phyloP scores from a whole-genome alignment of 2,113 vertebrate species.

The Addax nasomaculatus region DNA sequence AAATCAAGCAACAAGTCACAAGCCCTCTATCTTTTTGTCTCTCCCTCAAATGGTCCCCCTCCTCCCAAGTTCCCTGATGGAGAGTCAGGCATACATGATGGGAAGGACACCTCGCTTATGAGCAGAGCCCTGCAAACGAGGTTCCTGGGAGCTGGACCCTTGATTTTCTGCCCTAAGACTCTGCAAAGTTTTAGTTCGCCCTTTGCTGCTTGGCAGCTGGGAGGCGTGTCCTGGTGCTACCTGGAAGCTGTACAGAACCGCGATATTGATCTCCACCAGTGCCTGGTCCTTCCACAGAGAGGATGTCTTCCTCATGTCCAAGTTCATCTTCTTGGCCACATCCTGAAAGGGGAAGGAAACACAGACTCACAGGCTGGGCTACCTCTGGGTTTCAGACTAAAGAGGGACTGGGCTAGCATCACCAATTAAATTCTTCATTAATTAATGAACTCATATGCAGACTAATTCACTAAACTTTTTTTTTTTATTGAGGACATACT shows the following conservation, averaged over 20 bases:
- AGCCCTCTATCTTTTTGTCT: not conserved
- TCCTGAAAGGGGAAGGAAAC: slow-evolving; percentile 81
- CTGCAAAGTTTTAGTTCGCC: not conserved
- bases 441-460: not conserved
- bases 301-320: slow-evolving; percentile 95
- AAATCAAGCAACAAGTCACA: not conserved
- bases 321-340: slow-evolving; percentile 92
- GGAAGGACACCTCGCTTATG: rapidly evolving
- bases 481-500: not conserved
- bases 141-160: not conserved
- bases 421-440: not conserved
- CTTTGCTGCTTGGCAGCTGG: rapidly evolving
- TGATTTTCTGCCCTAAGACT: not conserved
- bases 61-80: not conserved
- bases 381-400: not conserved
- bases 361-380: not conserved
- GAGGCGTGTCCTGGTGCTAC: slow-evolving; percentile 63
- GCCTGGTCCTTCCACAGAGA: slow-evolving; percentile 98
- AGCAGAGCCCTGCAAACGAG: not conserved
- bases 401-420: not conserved
- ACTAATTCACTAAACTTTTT: not conserved
- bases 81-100: not conserved
- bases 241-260: slow-evolving; percentile 97
- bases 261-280: slow-evolving; percentile 97
- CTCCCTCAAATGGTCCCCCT: not conserved